Evolutionary conservation across 2,113 vertebrate genomes (phyloP).

Genomic region (Rhombomys opimus): DNA sequence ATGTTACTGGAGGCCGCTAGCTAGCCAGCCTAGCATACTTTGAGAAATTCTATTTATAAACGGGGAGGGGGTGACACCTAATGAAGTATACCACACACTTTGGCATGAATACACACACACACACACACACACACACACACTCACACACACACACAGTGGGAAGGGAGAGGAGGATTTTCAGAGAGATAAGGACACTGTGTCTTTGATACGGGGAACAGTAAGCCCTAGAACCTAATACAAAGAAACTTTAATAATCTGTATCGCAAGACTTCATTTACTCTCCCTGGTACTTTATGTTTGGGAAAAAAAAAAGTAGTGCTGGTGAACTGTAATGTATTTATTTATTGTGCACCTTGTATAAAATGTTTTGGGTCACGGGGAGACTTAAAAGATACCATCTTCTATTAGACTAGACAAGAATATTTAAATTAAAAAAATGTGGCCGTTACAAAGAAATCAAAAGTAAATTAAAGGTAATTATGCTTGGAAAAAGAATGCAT

Average conservation of each 20-base stretch:
- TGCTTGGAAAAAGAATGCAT: neutral
- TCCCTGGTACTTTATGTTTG: neutral
- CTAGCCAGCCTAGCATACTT: neutral
- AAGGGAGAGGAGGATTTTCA: neutral
- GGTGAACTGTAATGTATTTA: neutral
- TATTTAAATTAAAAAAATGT: neutral
- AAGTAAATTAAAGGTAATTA: conserved; percentile 24
- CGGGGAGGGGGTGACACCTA: no score
- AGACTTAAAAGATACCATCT: neutral
- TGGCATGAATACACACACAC: neutral
- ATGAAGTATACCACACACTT: neutral
- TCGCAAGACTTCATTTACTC: neutral
- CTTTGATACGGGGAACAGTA: neutral
- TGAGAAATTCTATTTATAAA: neutral
- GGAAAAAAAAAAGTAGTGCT: neutral
- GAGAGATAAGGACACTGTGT: neutral
- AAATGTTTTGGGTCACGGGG: neutral
- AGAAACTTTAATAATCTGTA: neutral
- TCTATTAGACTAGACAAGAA: neutral
- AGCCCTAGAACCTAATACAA: neutral
- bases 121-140: neutral
- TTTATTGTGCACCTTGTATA: conserved; percentile 19
- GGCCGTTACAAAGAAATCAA: neutral
- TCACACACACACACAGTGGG: no score
- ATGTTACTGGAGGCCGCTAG: neutral